Percentiles rank a stretch among this genome's conserved stretches.
Evolutionary conservation across 2,113 vertebrate genomes (phyloP).

Genomic region (Accipiter virgatus): DNA sequence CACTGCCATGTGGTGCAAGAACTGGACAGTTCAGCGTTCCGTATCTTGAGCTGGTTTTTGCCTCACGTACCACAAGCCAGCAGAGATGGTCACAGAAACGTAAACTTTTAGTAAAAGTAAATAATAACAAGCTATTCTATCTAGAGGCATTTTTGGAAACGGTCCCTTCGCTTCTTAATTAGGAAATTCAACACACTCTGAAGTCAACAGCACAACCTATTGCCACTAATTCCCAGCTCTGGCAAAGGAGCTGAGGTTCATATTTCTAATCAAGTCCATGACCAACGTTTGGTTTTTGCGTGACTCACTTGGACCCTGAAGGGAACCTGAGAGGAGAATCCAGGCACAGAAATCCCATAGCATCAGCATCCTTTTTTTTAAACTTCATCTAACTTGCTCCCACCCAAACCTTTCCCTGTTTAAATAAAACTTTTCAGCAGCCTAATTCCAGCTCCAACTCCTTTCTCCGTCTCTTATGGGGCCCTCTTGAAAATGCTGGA

Average conservation of each 20-base stretch:
- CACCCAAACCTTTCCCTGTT: background rate
- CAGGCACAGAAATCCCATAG: background rate
- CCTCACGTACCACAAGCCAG: background rate
- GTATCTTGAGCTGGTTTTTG: background rate
- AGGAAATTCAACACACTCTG: background rate
- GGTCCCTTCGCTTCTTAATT: background rate
- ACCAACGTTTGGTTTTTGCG: background rate
- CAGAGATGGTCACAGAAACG: background rate
- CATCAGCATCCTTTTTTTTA: background rate
- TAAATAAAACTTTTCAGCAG: background rate
- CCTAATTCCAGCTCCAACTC: background rate
- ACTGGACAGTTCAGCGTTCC: background rate
- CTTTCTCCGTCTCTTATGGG: background rate
- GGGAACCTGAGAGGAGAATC: background rate
- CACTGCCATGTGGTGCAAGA: background rate
- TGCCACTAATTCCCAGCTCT: background rate
- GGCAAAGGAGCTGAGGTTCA: background rate
- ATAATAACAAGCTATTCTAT: background rate
- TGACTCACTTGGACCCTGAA: background rate
- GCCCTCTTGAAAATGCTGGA: constrained; percentile 6
- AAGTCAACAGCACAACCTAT: background rate
- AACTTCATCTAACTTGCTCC: background rate
- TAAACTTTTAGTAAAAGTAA: background rate
- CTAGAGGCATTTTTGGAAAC: background rate
- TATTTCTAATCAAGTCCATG: background rate